phyloP scores from a whole-genome alignment of 1,140 invertebrate species.

The Saccostrea cuccullata region DNA sequence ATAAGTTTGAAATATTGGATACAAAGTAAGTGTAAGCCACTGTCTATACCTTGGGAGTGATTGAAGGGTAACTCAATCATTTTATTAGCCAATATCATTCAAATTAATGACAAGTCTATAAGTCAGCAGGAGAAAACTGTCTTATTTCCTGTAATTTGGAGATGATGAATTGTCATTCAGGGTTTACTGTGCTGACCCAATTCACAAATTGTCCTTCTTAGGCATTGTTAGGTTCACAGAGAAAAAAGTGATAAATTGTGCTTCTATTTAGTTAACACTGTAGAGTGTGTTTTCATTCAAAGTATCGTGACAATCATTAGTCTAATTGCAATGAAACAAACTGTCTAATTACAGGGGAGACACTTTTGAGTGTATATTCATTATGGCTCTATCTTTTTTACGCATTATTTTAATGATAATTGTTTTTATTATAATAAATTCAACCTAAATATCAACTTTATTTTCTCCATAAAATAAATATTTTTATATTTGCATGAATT shows the following conservation, averaged over 20 bases:
- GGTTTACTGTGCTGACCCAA: not conserved
- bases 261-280: not conserved
- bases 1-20: constrained; percentile 9
- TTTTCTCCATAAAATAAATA: not conserved
- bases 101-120: constrained; percentile 2
- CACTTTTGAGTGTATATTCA: not conserved
- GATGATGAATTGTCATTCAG: constrained; percentile 12
- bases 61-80: constrained; percentile 8
- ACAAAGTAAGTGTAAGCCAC: not conserved
- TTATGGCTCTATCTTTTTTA: not conserved
- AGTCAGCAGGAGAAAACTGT: constrained; percentile 23
- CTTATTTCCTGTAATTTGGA: constrained; percentile 28
- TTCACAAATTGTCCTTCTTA: constrained; percentile 3
- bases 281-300: not conserved
- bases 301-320: not conserved
- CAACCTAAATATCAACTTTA: not conserved
- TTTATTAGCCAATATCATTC: constrained; percentile 20
- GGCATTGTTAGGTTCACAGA: not conserved
- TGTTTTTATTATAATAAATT: constrained; percentile 13
- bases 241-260: not conserved
- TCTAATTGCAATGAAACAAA: not conserved
- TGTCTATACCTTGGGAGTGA: not conserved
- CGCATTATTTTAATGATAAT: not conserved
- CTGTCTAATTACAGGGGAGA: not conserved
- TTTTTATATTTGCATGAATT: constrained; percentile 2